Evolutionary conservation across 2,113 vertebrate genomes (phyloP).

Genomic region (Fregata magnificens): DNA sequence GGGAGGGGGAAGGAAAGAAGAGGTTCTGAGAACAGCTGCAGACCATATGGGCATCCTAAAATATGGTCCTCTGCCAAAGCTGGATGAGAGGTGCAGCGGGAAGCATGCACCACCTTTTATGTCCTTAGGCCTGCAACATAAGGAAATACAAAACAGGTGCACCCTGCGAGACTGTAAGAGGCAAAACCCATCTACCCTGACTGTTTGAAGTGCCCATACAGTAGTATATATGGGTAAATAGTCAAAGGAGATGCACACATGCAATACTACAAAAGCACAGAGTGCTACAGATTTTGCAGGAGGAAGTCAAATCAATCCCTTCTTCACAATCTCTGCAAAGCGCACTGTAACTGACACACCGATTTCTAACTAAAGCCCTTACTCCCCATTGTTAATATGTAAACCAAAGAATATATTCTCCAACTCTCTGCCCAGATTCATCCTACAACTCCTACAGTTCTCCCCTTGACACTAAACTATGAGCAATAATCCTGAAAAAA

Average conservation of each 20-base stretch:
- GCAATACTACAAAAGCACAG: not conserved
- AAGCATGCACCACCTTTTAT: not conserved
- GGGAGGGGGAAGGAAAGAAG: not conserved
- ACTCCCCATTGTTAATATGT: not conserved
- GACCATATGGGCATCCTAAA: slow-evolving; percentile 3
- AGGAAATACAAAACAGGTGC: not conserved
- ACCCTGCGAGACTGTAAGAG: not conserved
- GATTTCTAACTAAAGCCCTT: not conserved
- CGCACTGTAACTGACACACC: rapidly evolving
- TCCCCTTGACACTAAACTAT: not conserved
- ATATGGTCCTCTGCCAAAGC: not conserved
- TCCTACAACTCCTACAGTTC: not conserved
- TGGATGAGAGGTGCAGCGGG: not conserved
- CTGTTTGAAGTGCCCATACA: not conserved
- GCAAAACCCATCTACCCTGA: not conserved
- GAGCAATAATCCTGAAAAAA: not conserved
- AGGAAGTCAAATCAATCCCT: not conserved
- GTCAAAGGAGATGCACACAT: not conserved
- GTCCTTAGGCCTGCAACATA: not conserved
- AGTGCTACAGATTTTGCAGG: not conserved
- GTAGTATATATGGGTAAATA: not conserved
- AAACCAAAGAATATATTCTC: not conserved
- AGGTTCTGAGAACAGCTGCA: slow-evolving; percentile 4
- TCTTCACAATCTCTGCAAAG: not conserved
- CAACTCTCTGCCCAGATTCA: not conserved